Evolutionary conservation across 2,797 vertebrate genomes (phyloP), one percentile per base, ranked within the genome.

Genomic region (Podargus strigoides): DNA sequence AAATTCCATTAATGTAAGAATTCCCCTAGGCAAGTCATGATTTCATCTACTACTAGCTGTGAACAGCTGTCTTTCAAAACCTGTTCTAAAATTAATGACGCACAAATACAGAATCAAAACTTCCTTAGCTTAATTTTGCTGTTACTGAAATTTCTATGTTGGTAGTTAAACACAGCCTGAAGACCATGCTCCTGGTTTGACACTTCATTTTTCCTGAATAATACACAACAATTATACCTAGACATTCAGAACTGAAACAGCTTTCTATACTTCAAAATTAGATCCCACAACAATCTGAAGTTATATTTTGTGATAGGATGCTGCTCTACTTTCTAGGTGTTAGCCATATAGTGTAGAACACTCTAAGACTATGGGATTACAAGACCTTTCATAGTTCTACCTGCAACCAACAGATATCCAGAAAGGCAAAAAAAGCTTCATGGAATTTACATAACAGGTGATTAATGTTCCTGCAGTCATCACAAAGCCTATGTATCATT

Each of bases 1-100:
- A 92, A 96, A 96, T 81, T 76, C 82, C 76, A 79, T 95, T 91
- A 93, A 84, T 58, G 41, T 59, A 82, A 94, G 55, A 94, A 84
- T 66, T 90, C 77, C 93, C 72, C 63, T 26, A 46, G 78, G 84
- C 69, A 89, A 94, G 76, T 89, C 82, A 95, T 3, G 12, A 73
- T 74, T 83, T 67, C 1, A 90, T 53, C 39, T 50, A 59, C 84
- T 92, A 75, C 76, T 46, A 86, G 60, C 86, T 85, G 46, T 52
- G 63, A 94, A 90, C 69, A 94, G 62, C 44, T 90, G 86, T 70
- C 84, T 92, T 94, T 78, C 1, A 3, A 95, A 94, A 90, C 17
- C 55, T 86, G 58, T 28, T 88, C 77, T 58, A 60, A 92, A 94
- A 95, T 52, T 68, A 69, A 50, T 44, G 39, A 94, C 0, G 0